Base-by-base conservation (phyloP, 2,888 invertebrate genomes). In the Seira musarum region DNA sequence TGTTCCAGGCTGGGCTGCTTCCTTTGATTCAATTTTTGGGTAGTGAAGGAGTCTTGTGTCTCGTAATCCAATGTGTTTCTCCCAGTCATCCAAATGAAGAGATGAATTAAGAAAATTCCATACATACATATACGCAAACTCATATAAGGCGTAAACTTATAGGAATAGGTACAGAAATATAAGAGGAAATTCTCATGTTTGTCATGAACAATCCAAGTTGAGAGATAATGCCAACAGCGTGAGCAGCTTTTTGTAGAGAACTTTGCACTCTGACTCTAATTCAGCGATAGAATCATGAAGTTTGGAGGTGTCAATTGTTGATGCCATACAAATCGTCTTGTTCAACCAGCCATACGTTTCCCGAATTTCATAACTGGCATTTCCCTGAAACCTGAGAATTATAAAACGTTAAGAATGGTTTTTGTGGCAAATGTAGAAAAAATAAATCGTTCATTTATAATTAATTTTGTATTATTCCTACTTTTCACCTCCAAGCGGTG, bases 331-430 rank as follows among this genome's bases (percentile, higher is more conserved):
- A n/a, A 2, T 1, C 2, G 30, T 68, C 5, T 66, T 13, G 19
- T 19, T 57, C 19, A 78, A 13, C 70, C 68, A 78, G 63, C 78
- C 77, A 53, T 57, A 82, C 0, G 69, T 82, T 40, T 82, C 81
- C 2, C 53, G 21, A n/a, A 74, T 5, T 49, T 80, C 80, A 22
- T 40, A 63, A 21, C 49, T 66, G 24, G 15, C 8, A 67, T 67
- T 8, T 67, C 8, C 30, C 2, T 30, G 8, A 5, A n/a, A 65
- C 22, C 13, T 13, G 13, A 13, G 30, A 65, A 65, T 65, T 24
- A 21, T 8, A 10, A 65, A 65, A 17, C n/a, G 17, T 15, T 17
- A 67, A 21, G 49, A 40, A 13, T 13, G 13, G 61, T 21, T 61
- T 61, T 8, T 60, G 13, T 10, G 6, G 10, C 17, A 17, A 6